phyloP scores from a whole-genome alignment of 2,888 invertebrate genomes.

The Lapara coniferarum region DNA sequence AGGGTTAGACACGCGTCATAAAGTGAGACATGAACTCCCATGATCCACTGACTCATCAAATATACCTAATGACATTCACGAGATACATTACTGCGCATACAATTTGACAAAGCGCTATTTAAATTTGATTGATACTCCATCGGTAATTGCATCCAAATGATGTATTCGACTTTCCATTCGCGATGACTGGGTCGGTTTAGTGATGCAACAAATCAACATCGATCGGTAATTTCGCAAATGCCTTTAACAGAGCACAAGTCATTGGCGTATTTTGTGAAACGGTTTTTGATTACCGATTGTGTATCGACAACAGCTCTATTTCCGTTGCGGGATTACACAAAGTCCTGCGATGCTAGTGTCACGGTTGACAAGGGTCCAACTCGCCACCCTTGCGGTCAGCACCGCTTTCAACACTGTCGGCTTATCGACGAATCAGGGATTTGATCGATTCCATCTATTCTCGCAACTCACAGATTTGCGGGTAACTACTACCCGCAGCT shows the following conservation, averaged over 20 bases:
- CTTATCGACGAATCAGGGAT: conserved; percentile 57
- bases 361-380: conserved; percentile 67
- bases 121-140: conserved; percentile 25
- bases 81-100: conserved; percentile 9
- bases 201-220: neutral
- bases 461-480: conserved; percentile 35
- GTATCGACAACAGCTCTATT: conserved; percentile 27
- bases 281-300: conserved; percentile 22
- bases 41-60: conserved; percentile 44
- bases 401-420: conserved; percentile 51
- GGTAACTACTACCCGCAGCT: conserved; percentile 29
- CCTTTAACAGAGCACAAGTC: neutral
- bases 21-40: conserved; percentile 47
- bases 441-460: conserved; percentile 52
- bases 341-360: conserved; percentile 53
- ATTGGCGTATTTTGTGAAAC: neutral
- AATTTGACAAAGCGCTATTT: conserved; percentile 24
- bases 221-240: conserved; percentile 4
- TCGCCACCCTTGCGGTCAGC: conserved; percentile 50
- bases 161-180: conserved; percentile 34
- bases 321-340: conserved; percentile 37
- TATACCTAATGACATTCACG: conserved; percentile 35
- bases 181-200: conserved; percentile 27
- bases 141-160: conserved; percentile 31
- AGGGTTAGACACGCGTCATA: conserved; percentile 62